Conservation (phyloP, 37 sponge, comb jelly and placozoan genomes). For the Corticium candelabrum region DNA sequence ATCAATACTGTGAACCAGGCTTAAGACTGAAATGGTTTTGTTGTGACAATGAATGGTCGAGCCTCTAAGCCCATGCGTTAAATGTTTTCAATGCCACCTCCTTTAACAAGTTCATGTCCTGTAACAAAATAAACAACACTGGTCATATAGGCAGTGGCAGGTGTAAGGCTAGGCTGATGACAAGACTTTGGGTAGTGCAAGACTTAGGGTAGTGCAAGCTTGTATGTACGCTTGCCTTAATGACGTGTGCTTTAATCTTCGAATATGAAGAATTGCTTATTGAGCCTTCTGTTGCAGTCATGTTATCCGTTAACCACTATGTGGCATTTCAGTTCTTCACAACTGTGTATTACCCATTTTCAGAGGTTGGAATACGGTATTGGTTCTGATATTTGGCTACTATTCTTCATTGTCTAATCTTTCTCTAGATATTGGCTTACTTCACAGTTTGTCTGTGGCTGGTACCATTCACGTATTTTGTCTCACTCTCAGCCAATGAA, state of each 20-base stretch:
- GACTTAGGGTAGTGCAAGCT: no score
- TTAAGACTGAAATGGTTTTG: no score
- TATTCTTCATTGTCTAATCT: neutral
- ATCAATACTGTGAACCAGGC: no score
- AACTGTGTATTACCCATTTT: conserved; percentile 1
- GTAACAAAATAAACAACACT: no score
- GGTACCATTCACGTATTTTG: neutral
- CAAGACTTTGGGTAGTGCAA: no score
- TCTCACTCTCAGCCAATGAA: conserved; percentile 1
- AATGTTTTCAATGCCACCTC: no score
- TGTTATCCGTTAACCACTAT: neutral
- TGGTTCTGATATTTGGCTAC: neutral
- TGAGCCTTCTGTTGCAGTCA: neutral
- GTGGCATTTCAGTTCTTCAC: neutral
- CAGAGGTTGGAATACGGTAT: conserved; percentile 1
- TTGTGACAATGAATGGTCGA: no score
- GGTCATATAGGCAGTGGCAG: no score
- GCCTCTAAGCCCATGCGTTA: no score
- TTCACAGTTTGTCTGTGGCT: neutral
- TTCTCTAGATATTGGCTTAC: conserved; percentile 2
- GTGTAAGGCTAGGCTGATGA: no score
- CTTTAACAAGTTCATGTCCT: no score
- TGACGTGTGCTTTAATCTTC: neutral
- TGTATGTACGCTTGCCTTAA: no score
- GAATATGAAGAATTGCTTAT: neutral